These are phyloP conservation scores for Nannobrachium achirus DNA, from an alignment of 2,113 vertebrate species.

Conservation along the genomic window DNA sequence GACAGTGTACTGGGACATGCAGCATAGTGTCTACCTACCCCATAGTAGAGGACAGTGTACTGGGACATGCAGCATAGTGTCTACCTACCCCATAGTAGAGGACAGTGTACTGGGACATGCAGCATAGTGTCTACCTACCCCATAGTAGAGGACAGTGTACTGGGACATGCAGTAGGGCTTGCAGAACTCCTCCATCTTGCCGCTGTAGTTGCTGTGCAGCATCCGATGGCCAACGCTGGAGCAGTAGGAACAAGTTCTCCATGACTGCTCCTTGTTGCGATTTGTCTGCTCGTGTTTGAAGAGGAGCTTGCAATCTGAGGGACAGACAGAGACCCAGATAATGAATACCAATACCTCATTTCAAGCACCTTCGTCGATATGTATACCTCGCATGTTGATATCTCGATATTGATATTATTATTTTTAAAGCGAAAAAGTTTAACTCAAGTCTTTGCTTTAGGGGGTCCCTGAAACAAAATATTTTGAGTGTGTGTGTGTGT, in stretches of 20 bases:
- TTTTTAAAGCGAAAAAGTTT: too few relatives aligned
- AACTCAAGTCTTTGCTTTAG: too few relatives aligned
- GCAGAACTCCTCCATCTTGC: conserved; percentile 93
- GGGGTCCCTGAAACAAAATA: too few relatives aligned
- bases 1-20: too few relatives aligned
- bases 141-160: conserved; percentile 93
- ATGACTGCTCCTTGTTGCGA: conserved; percentile 86
- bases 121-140: conserved; percentile 81
- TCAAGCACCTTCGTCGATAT: too few relatives aligned
- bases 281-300: conserved; percentile 88
- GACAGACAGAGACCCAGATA: neutral
- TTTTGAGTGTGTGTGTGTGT: too few relatives aligned
- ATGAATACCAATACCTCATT: too few relatives aligned
- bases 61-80: too few relatives aligned
- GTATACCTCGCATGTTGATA: too few relatives aligned
- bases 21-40: neutral
- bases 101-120: neutral
- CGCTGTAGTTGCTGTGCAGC: conserved; percentile 90
- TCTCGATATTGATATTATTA: too few relatives aligned
- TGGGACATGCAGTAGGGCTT: conserved; percentile 97
- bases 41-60: too few relatives aligned
- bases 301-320: conserved; percentile 89
- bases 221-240: conserved; percentile 86
- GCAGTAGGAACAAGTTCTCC: conserved; percentile 93
- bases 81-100: neutral